A percentile compares a stretch with the other conserved stretches of the same genome.
Evolutionary conservation across 2,888 invertebrate species (phyloP).

Genomic region (Drosophila mercatorum): DNA sequence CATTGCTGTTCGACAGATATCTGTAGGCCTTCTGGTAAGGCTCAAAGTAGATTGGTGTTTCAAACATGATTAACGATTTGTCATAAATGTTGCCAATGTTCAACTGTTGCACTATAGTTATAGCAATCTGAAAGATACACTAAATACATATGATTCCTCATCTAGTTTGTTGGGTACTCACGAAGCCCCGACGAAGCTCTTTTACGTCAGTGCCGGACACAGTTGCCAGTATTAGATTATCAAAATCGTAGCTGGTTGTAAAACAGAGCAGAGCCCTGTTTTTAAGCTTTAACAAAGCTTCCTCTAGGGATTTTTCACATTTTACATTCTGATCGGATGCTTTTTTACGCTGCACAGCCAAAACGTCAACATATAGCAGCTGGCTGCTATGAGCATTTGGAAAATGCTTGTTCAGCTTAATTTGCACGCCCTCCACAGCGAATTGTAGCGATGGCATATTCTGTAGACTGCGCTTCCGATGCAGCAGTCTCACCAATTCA

Average conservation of each 20-base stretch:
- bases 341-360: slow-evolving; percentile 47
- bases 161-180: slow-evolving; percentile 77
- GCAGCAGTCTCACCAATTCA: slow-evolving; percentile 49
- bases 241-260: slow-evolving; percentile 88
- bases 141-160: too few relatives aligned
- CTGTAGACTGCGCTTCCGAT: slow-evolving; percentile 10
- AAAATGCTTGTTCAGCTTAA: slow-evolving; percentile 70
- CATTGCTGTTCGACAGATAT: slow-evolving; percentile 87
- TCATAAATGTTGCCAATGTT: slow-evolving; percentile 79
- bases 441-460: too few relatives aligned
- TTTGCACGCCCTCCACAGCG: slow-evolving; percentile 31
- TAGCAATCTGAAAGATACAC: slow-evolving; percentile 66
- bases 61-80: slow-evolving; percentile 88
- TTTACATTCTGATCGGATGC: not conserved
- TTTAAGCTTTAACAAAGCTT: slow-evolving; percentile 62
- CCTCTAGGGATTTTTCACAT: slow-evolving; percentile 1
- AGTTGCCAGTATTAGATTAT: slow-evolving; percentile 88
- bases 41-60: slow-evolving; percentile 91
- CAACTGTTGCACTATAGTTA: slow-evolving; percentile 77
- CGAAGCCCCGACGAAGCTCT: slow-evolving; percentile 86
- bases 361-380: slow-evolving; percentile 73
- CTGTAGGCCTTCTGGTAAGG: slow-evolving; percentile 90
- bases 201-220: slow-evolving; percentile 87
- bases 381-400: slow-evolving; percentile 62
- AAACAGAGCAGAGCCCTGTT: slow-evolving; percentile 90